A percentile compares a stretch with the other conserved stretches of the same genome.
Conservation (phyloP, 2,113 vertebrate genomes). For the Corythoichthys intestinalis region DNA sequence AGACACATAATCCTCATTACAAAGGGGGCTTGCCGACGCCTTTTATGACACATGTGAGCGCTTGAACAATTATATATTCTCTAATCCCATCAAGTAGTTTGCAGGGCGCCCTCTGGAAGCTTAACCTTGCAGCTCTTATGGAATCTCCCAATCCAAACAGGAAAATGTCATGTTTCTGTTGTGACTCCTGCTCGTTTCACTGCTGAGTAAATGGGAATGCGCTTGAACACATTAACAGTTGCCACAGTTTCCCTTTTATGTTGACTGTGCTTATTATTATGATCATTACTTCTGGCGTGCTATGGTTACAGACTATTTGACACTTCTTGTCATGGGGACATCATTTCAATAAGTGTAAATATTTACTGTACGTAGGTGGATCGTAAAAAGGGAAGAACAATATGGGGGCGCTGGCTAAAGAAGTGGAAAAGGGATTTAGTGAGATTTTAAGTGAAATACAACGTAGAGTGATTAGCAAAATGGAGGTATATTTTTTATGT, state of each 20-base stretch:
- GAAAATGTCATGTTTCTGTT: constrained; percentile 36
- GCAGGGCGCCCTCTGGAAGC: constrained; percentile 42
- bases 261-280: constrained; percentile 50
- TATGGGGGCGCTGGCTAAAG: constrained; percentile 7
- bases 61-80: constrained; percentile 65
- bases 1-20: constrained; percentile 70
- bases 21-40: constrained; percentile 55
- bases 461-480: too few relatives aligned
- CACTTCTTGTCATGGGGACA: constrained; percentile 42
- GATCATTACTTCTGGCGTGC: constrained; percentile 34
- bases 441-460: constrained; percentile 4
- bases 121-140: constrained; percentile 52
- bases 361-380: background rate
- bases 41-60: constrained; percentile 68
- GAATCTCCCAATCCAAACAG: constrained; percentile 55
- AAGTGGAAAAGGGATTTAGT: constrained; percentile 6
- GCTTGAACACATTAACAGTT: constrained; percentile 33
- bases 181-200: background rate
- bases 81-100: constrained; percentile 58
- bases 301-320: constrained; percentile 63
- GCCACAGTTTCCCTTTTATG: constrained; percentile 18
- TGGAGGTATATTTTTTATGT: too few relatives aligned
- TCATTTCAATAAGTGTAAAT: background rate
- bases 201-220: constrained; percentile 16
- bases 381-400: background rate